A percentile compares a stretch with the other conserved stretches of the same genome.
Evolutionary conservation across 2,888 invertebrate genomes (phyloP).

Genomic region (Amiota communis): DNA sequence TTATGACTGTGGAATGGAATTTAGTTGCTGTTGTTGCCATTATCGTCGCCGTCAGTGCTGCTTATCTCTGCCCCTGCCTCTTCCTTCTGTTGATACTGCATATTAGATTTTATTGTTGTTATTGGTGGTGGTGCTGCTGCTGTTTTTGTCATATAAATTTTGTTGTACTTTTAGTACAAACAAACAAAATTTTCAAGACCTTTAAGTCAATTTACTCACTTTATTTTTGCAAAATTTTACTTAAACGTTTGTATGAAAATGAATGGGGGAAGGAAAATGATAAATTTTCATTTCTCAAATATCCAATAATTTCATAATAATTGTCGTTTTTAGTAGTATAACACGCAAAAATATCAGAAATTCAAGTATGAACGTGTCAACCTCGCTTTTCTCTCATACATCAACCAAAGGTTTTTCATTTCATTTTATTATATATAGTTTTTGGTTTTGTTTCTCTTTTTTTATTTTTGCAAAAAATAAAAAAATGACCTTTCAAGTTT

Average conservation of each 20-base stretch:
- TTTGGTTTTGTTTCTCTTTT: slow-evolving; percentile 31
- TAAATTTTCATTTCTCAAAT: not conserved
- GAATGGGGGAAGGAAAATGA: not conserved
- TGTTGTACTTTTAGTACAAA: slow-evolving; percentile 13
- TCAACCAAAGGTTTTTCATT: not conserved
- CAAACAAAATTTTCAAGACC: not conserved
- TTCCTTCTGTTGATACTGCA: too few relatives aligned
- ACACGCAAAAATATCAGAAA: not conserved
- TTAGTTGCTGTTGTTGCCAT: slow-evolving; percentile 51
- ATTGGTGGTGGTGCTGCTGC: slow-evolving; percentile 37
- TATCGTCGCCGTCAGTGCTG: slow-evolving; percentile 35
- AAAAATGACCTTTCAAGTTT: slow-evolving; percentile 54
- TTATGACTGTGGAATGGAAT: slow-evolving; percentile 69
- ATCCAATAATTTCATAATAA: too few relatives aligned
- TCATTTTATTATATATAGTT: not conserved
- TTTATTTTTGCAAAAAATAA: slow-evolving; percentile 26
- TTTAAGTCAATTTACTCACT: not conserved
- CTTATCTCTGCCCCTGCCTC: slow-evolving; percentile 14
- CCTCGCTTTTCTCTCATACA: slow-evolving; percentile 27
- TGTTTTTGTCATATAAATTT: slow-evolving; percentile 35
- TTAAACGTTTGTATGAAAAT: not conserved
- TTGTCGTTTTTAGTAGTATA: not conserved
- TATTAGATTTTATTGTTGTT: slow-evolving; percentile 34
- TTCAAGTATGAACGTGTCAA: slow-evolving; percentile 35
- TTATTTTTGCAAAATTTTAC: not conserved